Evolutionary conservation across 1,140 invertebrate genomes (phyloP).

Genomic region (Drosophila kikkawai): DNA sequence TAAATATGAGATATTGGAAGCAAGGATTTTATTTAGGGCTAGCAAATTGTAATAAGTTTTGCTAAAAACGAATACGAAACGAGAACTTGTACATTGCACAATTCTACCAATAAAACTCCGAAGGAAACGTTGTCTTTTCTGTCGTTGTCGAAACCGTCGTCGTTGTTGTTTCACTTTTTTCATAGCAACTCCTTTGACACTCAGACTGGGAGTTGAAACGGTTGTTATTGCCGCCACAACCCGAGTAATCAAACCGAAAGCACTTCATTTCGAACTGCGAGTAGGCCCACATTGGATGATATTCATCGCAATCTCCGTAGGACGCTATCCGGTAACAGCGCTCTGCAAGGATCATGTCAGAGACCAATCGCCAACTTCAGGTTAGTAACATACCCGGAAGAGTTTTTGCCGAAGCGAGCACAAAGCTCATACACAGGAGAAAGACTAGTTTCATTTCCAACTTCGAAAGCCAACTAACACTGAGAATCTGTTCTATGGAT

Average conservation of each 20-base stretch:
- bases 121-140: too few species aligned
- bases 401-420: background rate
- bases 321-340: background rate
- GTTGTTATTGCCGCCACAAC: conserved; percentile 25
- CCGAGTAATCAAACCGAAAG: conserved; percentile 12
- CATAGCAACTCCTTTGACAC: background rate
- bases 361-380: too few species aligned
- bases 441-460: background rate
- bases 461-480: background rate
- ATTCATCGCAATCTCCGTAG: conserved; percentile 28
- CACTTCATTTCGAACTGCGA: background rate
- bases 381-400: background rate
- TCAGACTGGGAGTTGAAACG: background rate
- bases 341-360: background rate
- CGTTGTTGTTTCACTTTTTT: too few species aligned
- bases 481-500: background rate
- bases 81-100: too few species aligned
- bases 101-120: too few species aligned
- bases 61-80: too few species aligned
- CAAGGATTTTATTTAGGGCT: too few species aligned
- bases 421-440: background rate
- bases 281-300: conserved; percentile 5
- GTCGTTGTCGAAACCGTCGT: too few species aligned
- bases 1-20: too few species aligned
- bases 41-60: too few species aligned